Evolutionary conservation across 2,113 vertebrate species (phyloP), one percentile per base, ranked within the genome.

Genomic region (Trochalopteron elliotii): DNA sequence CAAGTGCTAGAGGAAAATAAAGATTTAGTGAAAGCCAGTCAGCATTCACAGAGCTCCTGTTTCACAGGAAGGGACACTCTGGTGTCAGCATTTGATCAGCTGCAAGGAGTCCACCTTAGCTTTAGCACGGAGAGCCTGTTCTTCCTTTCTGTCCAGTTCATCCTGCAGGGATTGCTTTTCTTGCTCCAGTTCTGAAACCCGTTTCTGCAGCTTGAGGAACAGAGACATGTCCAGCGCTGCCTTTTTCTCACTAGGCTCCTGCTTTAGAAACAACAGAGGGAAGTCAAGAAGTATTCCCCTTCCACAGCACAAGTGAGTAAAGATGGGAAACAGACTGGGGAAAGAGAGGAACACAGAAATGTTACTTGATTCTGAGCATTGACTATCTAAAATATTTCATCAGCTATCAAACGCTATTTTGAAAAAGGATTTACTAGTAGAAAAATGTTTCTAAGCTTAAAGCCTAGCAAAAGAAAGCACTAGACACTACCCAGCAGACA

Each of bases 121-220:
- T 96, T 99, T 99, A 93, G 98, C 98, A 85, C 99, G 98, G 71
- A 99, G 98, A 95, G 98, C 98, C 97, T 99, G 99, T 15, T 99
- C 99, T 59, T 99, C 99, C 83, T 98, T 99, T 97, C 97, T 98
- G 96, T 99, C 99, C 92, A 99, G 98, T 24, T 99, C 99, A 92
- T 99, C 98, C 96, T 99, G 99, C 96, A 99, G 97, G 56, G 98
- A 97, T 67, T 99, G 99, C 93, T 99, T 99, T 92, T 99, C 99
- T 90, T 99, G 99, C 97, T 99, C 99, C 92, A 99, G 97, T 83
- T 99, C 99, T 4, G 98, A 98, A 57, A 99, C 98, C 22, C 99
- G 98, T 97, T 99, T 99, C 98, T 99, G 99, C 86, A 99, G 99
- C 97, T 99, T 99, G 95, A 99, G 98, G 96, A 99, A 99, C 94